Conservation (phyloP, 2,797 vertebrate species). For the Dendrocincla tyrannina region DNA sequence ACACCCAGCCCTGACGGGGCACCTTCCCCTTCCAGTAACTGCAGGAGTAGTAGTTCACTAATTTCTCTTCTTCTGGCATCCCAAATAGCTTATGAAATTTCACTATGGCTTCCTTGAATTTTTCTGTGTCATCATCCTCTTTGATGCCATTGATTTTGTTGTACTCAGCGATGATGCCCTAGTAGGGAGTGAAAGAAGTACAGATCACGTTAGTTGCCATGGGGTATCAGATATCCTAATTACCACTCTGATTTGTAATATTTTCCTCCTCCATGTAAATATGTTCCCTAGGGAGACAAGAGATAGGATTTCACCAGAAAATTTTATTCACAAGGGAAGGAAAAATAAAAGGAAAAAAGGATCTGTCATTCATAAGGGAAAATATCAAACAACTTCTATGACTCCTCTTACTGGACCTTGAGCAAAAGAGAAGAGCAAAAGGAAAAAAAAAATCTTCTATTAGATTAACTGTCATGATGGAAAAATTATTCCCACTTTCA, state of each 20-base stretch:
- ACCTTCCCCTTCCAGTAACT: slow-evolving; percentile 98
- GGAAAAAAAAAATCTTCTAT: not conserved
- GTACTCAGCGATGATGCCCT: slow-evolving; percentile 98
- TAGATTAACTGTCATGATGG: not conserved
- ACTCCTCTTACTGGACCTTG: not conserved
- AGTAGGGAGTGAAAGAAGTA: not conserved
- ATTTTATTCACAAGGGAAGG: not conserved
- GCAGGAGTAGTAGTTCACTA: slow-evolving; percentile 98
- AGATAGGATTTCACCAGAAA: not conserved
- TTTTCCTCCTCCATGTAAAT: not conserved
- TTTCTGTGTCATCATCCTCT: slow-evolving; percentile 95
- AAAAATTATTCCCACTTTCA: not conserved
- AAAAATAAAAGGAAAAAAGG: not conserved
- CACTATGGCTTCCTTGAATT: slow-evolving; percentile 94
- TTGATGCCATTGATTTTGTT: slow-evolving; percentile 94
- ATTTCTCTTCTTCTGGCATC: slow-evolving; percentile 97
- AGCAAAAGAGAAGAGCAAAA: not conserved
- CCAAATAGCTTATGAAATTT: slow-evolving; percentile 95
- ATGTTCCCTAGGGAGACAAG: not conserved
- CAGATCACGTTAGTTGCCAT: not conserved
- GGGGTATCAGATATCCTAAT: not conserved
- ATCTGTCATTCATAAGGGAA: not conserved
- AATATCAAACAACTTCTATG: not conserved
- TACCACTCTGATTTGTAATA: not conserved
- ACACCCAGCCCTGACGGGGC: slow-evolving; percentile 96